A percentile compares a stretch with the other conserved stretches of the same genome.
Conservation (phyloP, 2,888 invertebrate species). For the Meandrusa payeni region DNA sequence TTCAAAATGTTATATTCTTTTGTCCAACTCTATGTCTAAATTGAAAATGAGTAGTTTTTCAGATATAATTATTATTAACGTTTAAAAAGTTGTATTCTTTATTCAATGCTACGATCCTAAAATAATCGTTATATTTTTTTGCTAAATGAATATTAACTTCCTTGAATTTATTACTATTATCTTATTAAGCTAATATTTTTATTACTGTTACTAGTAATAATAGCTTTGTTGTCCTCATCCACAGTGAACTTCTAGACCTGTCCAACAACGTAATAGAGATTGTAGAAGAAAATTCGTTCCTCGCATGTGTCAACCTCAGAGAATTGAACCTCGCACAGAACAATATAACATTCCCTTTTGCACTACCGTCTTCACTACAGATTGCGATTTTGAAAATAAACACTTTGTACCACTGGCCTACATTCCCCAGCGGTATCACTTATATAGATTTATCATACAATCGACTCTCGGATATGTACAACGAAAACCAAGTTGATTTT, state of each 20-base stretch:
- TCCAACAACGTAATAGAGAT: slow-evolving; percentile 71
- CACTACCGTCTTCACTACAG: slow-evolving; percentile 58
- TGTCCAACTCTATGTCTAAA: too few relatives aligned
- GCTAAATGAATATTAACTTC: too few relatives aligned
- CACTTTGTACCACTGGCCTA: slow-evolving; percentile 66
- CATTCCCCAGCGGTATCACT: slow-evolving; percentile 62
- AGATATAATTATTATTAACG: too few relatives aligned
- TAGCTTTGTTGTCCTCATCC: slow-evolving; percentile 35
- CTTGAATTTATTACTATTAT: too few relatives aligned
- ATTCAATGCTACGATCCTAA: too few relatives aligned
- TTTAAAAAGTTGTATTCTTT: too few relatives aligned
- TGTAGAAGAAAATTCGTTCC: slow-evolving; percentile 62
- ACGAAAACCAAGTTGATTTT: slow-evolving; percentile 60
- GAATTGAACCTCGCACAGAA: slow-evolving; percentile 73
- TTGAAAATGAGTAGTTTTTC: too few relatives aligned
- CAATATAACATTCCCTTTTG: slow-evolving; percentile 65
- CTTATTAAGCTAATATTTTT: too few relatives aligned
- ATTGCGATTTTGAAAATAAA: slow-evolving; percentile 65
- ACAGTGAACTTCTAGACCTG: slow-evolving; percentile 66
- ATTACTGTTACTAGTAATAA: too few relatives aligned
- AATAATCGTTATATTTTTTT: too few relatives aligned
- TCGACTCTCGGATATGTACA: slow-evolving; percentile 55
- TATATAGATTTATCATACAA: slow-evolving; percentile 71
- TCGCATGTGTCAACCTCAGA: slow-evolving; percentile 53
- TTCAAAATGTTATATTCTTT: too few relatives aligned